Percentiles rank a stretch among this genome's conserved stretches.
Conservation (phyloP, 2,888 invertebrate species). For the Penaeus monodon region DNA sequence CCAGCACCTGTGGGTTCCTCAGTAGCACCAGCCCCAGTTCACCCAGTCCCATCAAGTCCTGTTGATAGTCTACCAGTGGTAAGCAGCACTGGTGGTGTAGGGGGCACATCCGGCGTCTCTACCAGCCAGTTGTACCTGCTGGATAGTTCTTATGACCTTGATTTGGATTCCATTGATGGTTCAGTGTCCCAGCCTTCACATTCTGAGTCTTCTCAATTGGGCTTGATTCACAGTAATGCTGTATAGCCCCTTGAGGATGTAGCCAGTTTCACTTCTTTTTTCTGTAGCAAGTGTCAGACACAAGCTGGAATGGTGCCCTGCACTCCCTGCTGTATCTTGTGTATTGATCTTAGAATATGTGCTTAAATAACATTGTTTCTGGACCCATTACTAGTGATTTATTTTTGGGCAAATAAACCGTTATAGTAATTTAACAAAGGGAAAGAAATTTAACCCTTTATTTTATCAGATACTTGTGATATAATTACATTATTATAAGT, state of each 20-base stretch:
- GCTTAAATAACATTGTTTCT: no score
- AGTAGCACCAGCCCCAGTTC: slow-evolving; percentile 31
- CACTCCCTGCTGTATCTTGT: not conserved
- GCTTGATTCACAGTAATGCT: slow-evolving; percentile 59
- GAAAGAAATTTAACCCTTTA: no score
- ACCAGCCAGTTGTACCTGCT: slow-evolving; percentile 63
- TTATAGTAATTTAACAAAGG: no score
- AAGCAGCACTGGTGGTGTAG: slow-evolving; percentile 33
- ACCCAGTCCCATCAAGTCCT: slow-evolving; percentile 19
- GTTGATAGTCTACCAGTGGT: slow-evolving; percentile 6
- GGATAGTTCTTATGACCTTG: slow-evolving; percentile 61
- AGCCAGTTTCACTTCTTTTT: slow-evolving; percentile 8
- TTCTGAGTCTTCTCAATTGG: slow-evolving; percentile 61
- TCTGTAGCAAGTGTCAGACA: slow-evolving; percentile 7
- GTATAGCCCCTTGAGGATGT: slow-evolving; percentile 40
- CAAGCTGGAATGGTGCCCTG: not conserved
- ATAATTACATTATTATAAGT: no score
- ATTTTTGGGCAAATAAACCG: no score
- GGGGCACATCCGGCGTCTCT: slow-evolving; percentile 51
- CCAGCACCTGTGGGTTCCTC: slow-evolving; percentile 22
- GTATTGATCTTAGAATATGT: no score
- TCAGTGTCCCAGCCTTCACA: slow-evolving; percentile 63
- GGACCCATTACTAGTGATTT: no score
- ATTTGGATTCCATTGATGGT: slow-evolving; percentile 64
- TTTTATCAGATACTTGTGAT: no score